Evolutionary conservation across 1,140 invertebrate species (phyloP).

Genomic region (Calliphora vicina): DNA sequence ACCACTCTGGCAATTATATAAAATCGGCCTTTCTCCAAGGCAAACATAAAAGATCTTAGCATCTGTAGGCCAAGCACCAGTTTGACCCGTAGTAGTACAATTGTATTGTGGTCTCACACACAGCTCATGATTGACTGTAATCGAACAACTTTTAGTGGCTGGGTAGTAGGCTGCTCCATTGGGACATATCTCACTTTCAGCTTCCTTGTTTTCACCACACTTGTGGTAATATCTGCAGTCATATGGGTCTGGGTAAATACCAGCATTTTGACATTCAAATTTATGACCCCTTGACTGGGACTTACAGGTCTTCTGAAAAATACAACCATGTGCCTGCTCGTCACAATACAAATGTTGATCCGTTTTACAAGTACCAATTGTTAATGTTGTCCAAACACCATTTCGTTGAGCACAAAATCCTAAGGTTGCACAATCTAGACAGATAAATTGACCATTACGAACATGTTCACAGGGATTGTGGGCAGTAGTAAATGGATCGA

Average conservation of each 20-base stretch:
- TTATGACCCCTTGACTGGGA: slow-evolving; percentile 47
- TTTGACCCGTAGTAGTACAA: slow-evolving; percentile 49
- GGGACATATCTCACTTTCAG: slow-evolving; percentile 46
- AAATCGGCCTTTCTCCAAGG: slow-evolving; percentile 45
- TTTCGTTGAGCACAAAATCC: slow-evolving; percentile 47
- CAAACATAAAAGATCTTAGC: slow-evolving; percentile 58
- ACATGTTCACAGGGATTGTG: slow-evolving; percentile 51
- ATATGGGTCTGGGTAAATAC: slow-evolving; percentile 60
- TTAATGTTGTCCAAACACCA: slow-evolving; percentile 47
- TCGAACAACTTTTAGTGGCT: slow-evolving; percentile 43
- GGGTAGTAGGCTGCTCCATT: slow-evolving; percentile 50
- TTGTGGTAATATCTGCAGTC: slow-evolving; percentile 60
- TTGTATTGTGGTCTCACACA: slow-evolving; percentile 48
- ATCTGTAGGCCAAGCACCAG: slow-evolving; percentile 50
- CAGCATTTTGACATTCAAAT: slow-evolving; percentile 52
- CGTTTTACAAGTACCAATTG: slow-evolving; percentile 46
- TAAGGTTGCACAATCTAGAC: slow-evolving; percentile 49
- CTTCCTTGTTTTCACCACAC: slow-evolving; percentile 47
- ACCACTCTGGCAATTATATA: slow-evolving; percentile 50
- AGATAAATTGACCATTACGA: slow-evolving; percentile 48
- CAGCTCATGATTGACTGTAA: slow-evolving; percentile 43
- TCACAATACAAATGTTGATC: slow-evolving; percentile 52
- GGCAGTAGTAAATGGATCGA: slow-evolving; percentile 36
- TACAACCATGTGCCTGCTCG: slow-evolving; percentile 49
- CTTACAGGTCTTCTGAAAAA: slow-evolving; percentile 45